A percentile compares a stretch with the other conserved stretches of the same genome.
Conservation (phyloP, 2,888 invertebrate genomes). For the Onchidella celtica region DNA sequence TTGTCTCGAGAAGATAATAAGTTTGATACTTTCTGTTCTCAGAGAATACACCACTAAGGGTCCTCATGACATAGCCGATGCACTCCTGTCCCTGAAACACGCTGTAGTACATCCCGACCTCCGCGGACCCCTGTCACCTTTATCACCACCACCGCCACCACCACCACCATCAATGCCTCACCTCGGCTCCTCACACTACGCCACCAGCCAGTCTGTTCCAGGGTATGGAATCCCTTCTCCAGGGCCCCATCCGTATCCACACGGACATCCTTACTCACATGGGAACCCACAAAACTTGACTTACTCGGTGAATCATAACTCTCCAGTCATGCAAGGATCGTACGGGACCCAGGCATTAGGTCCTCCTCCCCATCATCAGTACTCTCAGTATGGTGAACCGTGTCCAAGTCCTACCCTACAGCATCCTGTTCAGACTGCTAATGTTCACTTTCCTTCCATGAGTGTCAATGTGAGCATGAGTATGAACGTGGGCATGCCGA, state of each 20-base stretch:
- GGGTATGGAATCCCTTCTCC: conserved; percentile 59
- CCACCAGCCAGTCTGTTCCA: conserved; percentile 30
- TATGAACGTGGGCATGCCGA: conserved; percentile 93
- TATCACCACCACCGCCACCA: conserved; percentile 58
- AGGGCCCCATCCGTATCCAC: conserved; percentile 57
- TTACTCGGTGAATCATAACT: conserved; percentile 60
- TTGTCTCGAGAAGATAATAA: no score
- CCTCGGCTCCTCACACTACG: conserved; percentile 52
- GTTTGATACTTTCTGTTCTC: conserved; percentile 5
- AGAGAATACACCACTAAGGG: conserved; percentile 76
- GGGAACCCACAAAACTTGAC: conserved; percentile 31
- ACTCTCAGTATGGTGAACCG: conserved; percentile 59
- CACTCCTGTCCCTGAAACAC: conserved; percentile 91
- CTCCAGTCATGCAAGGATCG: conserved; percentile 58
- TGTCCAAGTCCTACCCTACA: conserved; percentile 60
- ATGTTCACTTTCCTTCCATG: conserved; percentile 90
- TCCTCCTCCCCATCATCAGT: conserved; percentile 61
- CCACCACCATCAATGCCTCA: conserved; percentile 61
- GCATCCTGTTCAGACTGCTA: conserved; percentile 53
- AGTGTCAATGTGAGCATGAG: conserved; percentile 98
- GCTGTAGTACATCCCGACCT: conserved; percentile 89
- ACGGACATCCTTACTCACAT: conserved; percentile 52
- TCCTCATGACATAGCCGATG: conserved; percentile 89
- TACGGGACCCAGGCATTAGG: conserved; percentile 55
- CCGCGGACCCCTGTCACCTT: conserved; percentile 80